Evolutionary conservation across 1,140 invertebrate species (phyloP).

Genomic region (Drosophila cardini): DNA sequence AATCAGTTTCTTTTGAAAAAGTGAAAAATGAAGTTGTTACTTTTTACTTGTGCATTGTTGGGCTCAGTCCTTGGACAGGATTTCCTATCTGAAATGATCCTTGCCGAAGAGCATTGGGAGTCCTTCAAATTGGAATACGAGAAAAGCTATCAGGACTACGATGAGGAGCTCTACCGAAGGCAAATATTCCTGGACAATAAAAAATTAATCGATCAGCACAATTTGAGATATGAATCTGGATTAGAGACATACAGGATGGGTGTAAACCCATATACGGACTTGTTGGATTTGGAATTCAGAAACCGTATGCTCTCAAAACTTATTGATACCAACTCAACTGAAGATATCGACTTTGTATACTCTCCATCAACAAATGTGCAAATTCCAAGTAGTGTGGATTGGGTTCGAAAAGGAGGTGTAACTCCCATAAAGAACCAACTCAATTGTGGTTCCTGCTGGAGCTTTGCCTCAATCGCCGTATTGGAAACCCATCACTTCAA

Average conservation of each 20-base stretch:
- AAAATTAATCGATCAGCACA: slow-evolving; percentile 92
- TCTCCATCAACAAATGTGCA: neutral
- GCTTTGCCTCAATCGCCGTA: slow-evolving; percentile 94
- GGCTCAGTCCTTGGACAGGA: too few species aligned
- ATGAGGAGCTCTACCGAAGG: slow-evolving; percentile 86
- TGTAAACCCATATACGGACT: slow-evolving; percentile 92
- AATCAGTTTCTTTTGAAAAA: too few species aligned
- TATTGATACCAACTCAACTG: neutral
- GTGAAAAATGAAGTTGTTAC: too few species aligned
- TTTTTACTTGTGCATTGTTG: too few species aligned
- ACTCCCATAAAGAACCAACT: slow-evolving; percentile 95
- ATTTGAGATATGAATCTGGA: slow-evolving; percentile 88
- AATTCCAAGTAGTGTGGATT: neutral
- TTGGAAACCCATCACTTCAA: slow-evolving; percentile 90
- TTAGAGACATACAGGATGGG: slow-evolving; percentile 87
- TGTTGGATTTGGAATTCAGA: slow-evolving; percentile 92
- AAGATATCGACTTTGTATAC: neutral
- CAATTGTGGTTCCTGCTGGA: slow-evolving; percentile 96
- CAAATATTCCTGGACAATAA: slow-evolving; percentile 94
- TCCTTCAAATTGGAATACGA: neutral
- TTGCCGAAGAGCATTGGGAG: neutral
- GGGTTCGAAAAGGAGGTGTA: slow-evolving; percentile 90
- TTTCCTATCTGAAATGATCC: neutral
- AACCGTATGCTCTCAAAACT: neutral
- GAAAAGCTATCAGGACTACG: neutral